A percentile compares a stretch with the other conserved stretches of the same genome.
Evolutionary conservation across 2,113 vertebrate genomes (phyloP).

Genomic region (Heterotilapia buettikoferi): DNA sequence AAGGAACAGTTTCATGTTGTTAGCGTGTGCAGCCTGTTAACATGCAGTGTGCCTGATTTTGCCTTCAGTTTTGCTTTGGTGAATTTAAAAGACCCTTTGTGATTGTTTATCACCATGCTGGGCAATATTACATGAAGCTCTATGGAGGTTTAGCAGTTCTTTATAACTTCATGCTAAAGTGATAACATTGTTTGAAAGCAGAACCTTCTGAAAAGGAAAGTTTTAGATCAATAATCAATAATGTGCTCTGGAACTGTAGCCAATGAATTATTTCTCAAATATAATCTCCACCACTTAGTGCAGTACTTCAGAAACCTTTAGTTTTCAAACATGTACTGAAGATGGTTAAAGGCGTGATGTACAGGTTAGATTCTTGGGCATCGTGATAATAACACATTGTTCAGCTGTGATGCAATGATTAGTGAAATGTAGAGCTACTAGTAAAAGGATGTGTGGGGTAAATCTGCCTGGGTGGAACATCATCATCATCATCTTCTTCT

Average conservation of each 20-base stretch:
- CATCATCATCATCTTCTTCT: not conserved
- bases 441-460: not conserved
- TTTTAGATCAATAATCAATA: not conserved
- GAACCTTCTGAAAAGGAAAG: not conserved
- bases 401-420: not conserved
- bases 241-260: not conserved
- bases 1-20: not conserved
- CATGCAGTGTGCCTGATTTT: not conserved
- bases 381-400: not conserved
- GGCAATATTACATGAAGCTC: not conserved
- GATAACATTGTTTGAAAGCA: not conserved
- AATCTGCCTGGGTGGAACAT: not conserved
- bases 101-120: not conserved
- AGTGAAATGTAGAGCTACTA: not conserved
- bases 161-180: not conserved
- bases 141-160: not conserved
- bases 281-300: not conserved
- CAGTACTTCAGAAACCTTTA: not conserved
- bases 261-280: not conserved
- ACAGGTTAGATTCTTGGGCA: not conserved
- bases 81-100: not conserved
- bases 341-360: not conserved
- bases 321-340: not conserved
- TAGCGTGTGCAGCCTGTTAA: not conserved
- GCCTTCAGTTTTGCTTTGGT: not conserved